phyloP scores from a whole-genome alignment of 2,888 invertebrate species.

The Pandemis corylana region DNA sequence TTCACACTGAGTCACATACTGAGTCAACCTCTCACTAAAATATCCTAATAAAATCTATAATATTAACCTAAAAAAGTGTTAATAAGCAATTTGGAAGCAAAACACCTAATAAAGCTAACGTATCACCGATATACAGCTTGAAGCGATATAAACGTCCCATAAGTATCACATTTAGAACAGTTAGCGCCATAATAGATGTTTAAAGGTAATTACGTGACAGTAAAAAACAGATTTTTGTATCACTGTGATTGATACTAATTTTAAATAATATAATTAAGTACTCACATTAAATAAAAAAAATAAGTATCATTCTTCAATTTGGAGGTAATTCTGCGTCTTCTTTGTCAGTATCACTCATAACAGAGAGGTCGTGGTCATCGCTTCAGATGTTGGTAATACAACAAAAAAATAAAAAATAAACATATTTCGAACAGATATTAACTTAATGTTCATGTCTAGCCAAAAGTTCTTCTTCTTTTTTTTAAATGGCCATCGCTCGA shows the following conservation, averaged over 20 bases:
- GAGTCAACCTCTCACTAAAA: slow-evolving; percentile 29
- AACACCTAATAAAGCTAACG: slow-evolving; percentile 34
- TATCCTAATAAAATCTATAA: neutral
- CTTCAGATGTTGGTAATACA: too few species aligned
- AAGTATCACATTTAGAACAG: slow-evolving; percentile 34
- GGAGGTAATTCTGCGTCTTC: too few species aligned
- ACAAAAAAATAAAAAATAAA: too few species aligned
- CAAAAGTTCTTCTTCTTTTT: too few species aligned
- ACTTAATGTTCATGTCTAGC: too few species aligned
- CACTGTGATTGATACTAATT: neutral
- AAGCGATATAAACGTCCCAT: slow-evolving; percentile 21
- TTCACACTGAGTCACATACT: slow-evolving; percentile 33
- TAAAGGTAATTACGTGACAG: slow-evolving; percentile 6
- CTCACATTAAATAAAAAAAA: too few species aligned
- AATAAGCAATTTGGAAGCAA: slow-evolving; percentile 38
- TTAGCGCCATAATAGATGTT: slow-evolving; percentile 33
- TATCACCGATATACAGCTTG: slow-evolving; percentile 14
- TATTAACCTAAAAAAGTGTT: slow-evolving; percentile 15
- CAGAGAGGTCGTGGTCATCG: too few species aligned
- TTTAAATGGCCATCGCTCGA: too few species aligned
- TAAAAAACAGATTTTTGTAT: neutral
- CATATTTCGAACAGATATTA: too few species aligned
- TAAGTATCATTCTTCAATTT: too few species aligned
- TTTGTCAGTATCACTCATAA: too few species aligned
- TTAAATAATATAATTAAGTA: too few species aligned